Evolutionary conservation across 2,888 invertebrate species (phyloP).

Genomic region (Physocephala rufipes): DNA sequence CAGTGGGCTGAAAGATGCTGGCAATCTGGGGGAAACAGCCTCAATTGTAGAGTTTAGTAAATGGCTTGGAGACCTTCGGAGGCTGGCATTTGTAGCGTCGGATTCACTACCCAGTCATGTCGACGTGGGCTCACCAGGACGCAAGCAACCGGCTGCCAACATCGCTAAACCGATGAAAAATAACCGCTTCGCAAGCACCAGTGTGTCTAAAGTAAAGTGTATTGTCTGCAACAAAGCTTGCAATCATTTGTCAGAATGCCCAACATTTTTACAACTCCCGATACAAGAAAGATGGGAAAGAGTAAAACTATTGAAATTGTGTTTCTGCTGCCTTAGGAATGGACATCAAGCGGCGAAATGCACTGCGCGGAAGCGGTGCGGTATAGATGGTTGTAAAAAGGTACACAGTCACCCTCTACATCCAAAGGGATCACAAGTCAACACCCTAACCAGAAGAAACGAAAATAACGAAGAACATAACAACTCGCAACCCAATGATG

Average conservation of each 20-base stretch:
- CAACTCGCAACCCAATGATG: too few relatives aligned
- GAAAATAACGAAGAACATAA: too few relatives aligned
- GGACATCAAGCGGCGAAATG: conserved; percentile 30
- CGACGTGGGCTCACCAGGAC: not conserved
- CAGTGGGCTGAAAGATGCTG: conserved; percentile 37
- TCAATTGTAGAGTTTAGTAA: conserved; percentile 23
- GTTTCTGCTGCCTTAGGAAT: conserved; percentile 37
- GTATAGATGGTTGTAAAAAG: conserved; percentile 19
- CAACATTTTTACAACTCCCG: conserved; percentile 14
- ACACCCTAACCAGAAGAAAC: too few relatives aligned
- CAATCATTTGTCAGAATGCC: conserved; percentile 2
- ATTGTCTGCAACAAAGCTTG: not conserved
- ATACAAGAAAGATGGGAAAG: conserved; percentile 33
- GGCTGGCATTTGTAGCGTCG: conserved; percentile 33
- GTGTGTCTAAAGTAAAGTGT: not conserved
- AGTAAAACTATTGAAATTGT: conserved; percentile 13
- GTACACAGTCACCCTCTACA: conserved; percentile 21
- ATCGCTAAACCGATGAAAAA: not conserved
- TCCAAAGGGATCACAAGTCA: too few relatives aligned
- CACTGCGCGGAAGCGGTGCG: conserved; percentile 26
- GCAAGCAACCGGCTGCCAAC: not conserved
- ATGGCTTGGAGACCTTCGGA: conserved; percentile 30
- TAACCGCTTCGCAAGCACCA: not conserved
- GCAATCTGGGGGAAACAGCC: not conserved
- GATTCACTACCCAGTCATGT: conserved; percentile 19